A percentile compares a stretch with the other conserved stretches of the same genome.
phyloP scores from a whole-genome alignment of 2,113 vertebrate genomes.

The Pampusana beccarii region DNA sequence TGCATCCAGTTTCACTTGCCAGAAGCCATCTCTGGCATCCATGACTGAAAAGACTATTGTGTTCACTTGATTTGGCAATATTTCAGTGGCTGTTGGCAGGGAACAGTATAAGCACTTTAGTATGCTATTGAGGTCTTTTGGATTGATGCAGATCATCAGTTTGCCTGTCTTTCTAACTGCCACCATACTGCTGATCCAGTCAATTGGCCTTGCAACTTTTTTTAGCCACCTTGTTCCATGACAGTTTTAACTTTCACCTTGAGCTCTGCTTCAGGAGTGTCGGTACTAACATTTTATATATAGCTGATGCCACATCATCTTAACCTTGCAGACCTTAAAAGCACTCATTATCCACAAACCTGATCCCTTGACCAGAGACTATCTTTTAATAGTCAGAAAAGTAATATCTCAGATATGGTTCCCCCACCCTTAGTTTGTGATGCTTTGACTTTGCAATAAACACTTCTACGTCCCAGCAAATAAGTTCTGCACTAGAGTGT shows the following conservation, averaged over 20 bases:
- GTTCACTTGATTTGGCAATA: slow-evolving; percentile 63
- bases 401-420: slow-evolving; percentile 4
- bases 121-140: slow-evolving; percentile 68
- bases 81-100: slow-evolving; percentile 68
- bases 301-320: slow-evolving; percentile 24
- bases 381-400: slow-evolving; percentile 39
- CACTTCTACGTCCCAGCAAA: neutral
- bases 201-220: slow-evolving; percentile 63
- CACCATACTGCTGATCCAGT: slow-evolving; percentile 61
- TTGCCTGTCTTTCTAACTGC: slow-evolving; percentile 66
- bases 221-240: slow-evolving; percentile 44
- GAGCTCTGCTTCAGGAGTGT: slow-evolving; percentile 16
- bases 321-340: slow-evolving; percentile 44
- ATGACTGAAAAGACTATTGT: slow-evolving; percentile 68
- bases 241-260: slow-evolving; percentile 64
- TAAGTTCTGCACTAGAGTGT: neutral
- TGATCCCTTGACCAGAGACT: slow-evolving; percentile 21
- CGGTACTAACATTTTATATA: slow-evolving; percentile 15
- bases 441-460: slow-evolving; percentile 4
- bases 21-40: slow-evolving; percentile 65
- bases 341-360: slow-evolving; percentile 21
- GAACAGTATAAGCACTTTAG: slow-evolving; percentile 57
- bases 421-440: neutral
- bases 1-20: slow-evolving; percentile 63
- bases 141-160: slow-evolving; percentile 65